Conservation (phyloP, 2,113 vertebrate species). For the Microcebus griseorufus region DNA sequence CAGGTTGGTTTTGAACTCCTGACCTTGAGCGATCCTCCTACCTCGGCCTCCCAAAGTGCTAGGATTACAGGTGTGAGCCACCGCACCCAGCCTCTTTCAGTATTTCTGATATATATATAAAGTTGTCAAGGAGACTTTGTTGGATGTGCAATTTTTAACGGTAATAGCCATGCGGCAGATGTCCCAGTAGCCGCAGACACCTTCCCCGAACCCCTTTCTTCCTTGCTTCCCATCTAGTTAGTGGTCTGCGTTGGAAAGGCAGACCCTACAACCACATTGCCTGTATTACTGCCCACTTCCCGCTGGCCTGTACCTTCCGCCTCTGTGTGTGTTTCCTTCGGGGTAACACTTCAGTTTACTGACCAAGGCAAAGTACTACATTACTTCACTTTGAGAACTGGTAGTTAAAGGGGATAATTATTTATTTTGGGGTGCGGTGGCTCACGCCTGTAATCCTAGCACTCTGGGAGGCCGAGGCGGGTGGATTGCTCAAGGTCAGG, state of each 20-base stretch:
- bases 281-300: not conserved
- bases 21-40: too few relatives aligned
- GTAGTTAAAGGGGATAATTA: not conserved
- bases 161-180: not conserved
- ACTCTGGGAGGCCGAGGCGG: too few relatives aligned
- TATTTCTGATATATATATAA: not conserved
- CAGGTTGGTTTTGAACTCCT: too few relatives aligned
- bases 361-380: not conserved
- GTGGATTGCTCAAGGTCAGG: too few relatives aligned
- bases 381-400: not conserved
- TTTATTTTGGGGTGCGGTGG: too few relatives aligned
- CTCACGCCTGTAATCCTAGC: too few relatives aligned
- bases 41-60: too few relatives aligned
- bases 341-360: not conserved
- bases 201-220: not conserved
- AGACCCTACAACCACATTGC: not conserved
- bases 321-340: not conserved
- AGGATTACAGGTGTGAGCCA: too few relatives aligned
- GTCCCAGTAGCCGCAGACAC: not conserved
- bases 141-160: too few relatives aligned
- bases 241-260: not conserved
- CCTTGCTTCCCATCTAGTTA: not conserved
- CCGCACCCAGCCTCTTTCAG: not conserved
- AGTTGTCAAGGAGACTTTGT: not conserved
- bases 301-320: not conserved